Base-by-base conservation (phyloP, 2,113 vertebrate genomes). In the Ivindomyrus marchei region DNA sequence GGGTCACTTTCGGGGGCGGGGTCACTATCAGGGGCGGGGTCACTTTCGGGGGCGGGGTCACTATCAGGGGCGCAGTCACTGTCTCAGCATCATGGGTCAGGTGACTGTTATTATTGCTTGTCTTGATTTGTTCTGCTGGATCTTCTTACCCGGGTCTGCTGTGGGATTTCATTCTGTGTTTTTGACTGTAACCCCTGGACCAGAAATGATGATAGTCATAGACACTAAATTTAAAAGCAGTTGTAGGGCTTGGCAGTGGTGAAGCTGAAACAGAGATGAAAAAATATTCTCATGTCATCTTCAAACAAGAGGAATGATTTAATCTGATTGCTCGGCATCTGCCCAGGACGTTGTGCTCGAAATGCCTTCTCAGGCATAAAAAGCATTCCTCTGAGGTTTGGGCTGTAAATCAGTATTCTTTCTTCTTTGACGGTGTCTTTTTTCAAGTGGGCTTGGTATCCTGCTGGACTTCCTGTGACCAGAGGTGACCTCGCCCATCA, bases 281-380 rank as follows among this genome's bases (percentile, higher is more conserved):
- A 42, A 53, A 56, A 24, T 36, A 87, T 31, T 31, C 45, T 53
- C 19, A 19, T 46, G 45, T 86, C 46, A 86, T 50, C 85, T 87
- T 87, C 85, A 56, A 87, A 36, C 3, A 53, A 87, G 85, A 52
- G 19, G n/a, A 56, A 87, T 87, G 47, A 87, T 53, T 87, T 87
- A 24, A 52, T 87, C 47, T 87, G 49, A 31, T 39, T 87, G 85
- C 0, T 53, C 31, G 11, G 27, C 50, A 9, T 50, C 49, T 87
- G 49, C 85, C 3, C 24, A 46, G 19, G n/a, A 87, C 21, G 3
- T 27, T 8, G 39, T 9, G 85, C 13, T 15, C 56, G 24, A 53
- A 21, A 46, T 10, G 45, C 13, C 4, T 52, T 87, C 50, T 49
- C 15, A 2, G 47, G 13, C 13, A 17, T 86, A 56, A 56, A 36